These are phyloP conservation scores for Rosalia funebris DNA, from an alignment of 2,888 invertebrate genomes.

Conservation along the genomic window DNA sequence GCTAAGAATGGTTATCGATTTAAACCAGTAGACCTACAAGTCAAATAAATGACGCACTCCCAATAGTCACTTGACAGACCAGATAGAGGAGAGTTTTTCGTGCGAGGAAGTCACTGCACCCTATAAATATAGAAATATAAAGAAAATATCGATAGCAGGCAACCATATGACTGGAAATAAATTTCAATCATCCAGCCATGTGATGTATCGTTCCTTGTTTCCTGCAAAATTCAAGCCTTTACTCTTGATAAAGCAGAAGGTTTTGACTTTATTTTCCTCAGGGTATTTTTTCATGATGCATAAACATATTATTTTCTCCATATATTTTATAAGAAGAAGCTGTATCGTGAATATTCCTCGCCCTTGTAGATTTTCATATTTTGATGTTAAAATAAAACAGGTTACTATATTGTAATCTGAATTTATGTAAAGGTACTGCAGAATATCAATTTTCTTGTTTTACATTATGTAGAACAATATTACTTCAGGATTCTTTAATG, in stretches of 20 bases:
- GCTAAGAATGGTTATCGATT: slow-evolving; percentile 10
- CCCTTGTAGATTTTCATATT: no score
- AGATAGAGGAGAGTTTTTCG: slow-evolving; percentile 21
- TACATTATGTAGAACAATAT: no score
- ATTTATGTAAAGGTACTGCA: no score
- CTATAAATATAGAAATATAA: slow-evolving; percentile 31
- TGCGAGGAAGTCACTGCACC: slow-evolving; percentile 23
- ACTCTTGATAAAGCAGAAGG: slow-evolving; percentile 2
- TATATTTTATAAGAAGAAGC: no score
- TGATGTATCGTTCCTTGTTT: slow-evolving; percentile 7
- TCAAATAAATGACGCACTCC: slow-evolving; percentile 16
- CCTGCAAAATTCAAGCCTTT: slow-evolving; percentile 10
- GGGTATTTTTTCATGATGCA: neutral
- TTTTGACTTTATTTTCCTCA: neutral
- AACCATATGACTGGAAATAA: slow-evolving; percentile 29
- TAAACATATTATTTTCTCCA: neutral
- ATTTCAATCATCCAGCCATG: slow-evolving; percentile 22
- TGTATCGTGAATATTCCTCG: no score
- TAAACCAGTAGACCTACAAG: slow-evolving; percentile 6
- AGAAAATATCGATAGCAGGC: slow-evolving; percentile 27
- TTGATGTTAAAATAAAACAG: no score
- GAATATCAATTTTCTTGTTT: no score
- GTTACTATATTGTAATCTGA: no score
- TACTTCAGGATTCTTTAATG: no score
- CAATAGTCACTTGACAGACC: slow-evolving; percentile 20